Evolutionary conservation across 2,888 invertebrate genomes (phyloP), one percentile per base, ranked within the genome.

Genomic region (Eucriotettix oculatus): DNA sequence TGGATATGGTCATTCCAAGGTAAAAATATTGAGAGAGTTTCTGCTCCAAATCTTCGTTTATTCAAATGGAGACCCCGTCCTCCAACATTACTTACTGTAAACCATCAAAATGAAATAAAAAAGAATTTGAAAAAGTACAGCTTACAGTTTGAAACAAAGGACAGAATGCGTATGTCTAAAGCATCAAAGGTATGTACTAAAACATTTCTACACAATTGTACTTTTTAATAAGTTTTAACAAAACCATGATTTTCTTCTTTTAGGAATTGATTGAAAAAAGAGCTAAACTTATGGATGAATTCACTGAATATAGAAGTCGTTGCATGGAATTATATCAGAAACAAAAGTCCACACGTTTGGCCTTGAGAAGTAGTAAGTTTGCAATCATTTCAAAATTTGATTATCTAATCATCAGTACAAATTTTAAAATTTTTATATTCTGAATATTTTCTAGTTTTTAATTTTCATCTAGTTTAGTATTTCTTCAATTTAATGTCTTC

Each of bases 1-100:
- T 94, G 95, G 82, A 85, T 99, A 70, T 97, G 97, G 90, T 93
- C 94, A 44, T 98, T 99, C 86, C 98, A 99, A 77, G 86, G 86
- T 5, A 79, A 82, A 65, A 78, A 87, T 63, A 72, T 90, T 56
- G 82, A 84, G 66, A 79, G 96, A 68, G 87, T 92, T 64, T 89
- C 90, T 74, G 79, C 95, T 67, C 97, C 96, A 68, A 86, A 87
- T 57, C 96, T 99, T 73, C 92, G 93, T 59, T 94, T 97, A 76
- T 84, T 95, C 71, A 78, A 92, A 70, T 99, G 98, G 98, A 81
- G 99, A 66, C 99, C 99, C 29, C 80, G 98, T 53, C 96, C 97
- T 0, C 83, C 89, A 0, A 85, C 92, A 42, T 79, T 95, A 42
- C 80, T 99, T 1, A 74, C 84, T 0, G 84, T 87, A 56, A 87